Evolutionary conservation across 2,888 invertebrate genomes (phyloP).

Genomic region (Tinea trinotella): DNA sequence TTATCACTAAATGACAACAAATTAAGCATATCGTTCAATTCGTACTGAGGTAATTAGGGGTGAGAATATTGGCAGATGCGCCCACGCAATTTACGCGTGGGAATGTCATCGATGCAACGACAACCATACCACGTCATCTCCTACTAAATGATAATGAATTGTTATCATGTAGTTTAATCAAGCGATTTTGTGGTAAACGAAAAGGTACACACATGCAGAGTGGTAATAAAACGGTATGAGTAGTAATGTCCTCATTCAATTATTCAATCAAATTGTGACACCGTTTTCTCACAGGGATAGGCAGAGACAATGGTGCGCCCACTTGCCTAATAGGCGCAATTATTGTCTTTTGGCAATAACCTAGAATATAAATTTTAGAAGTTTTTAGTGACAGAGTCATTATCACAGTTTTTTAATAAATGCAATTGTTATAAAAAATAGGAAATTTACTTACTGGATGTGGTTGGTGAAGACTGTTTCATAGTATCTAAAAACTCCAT

Average conservation of each 20-base stretch:
- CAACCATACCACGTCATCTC: constrained; percentile 43
- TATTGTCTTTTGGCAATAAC: no score
- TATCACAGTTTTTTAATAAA: no score
- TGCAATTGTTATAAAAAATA: no score
- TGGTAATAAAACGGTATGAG: no score
- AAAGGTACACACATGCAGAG: background rate
- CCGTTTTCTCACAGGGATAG: no score
- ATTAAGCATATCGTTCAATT: constrained; percentile 13
- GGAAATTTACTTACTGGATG: constrained; percentile 43
- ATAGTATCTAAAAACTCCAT: background rate
- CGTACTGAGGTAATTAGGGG: constrained; percentile 23
- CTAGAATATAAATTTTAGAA: no score
- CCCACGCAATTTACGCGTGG: constrained; percentile 39
- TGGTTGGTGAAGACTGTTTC: constrained; percentile 38
- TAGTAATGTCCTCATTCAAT: no score
- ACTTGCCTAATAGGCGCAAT: no score
- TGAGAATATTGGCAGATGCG: constrained; percentile 51
- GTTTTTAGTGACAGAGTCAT: no score
- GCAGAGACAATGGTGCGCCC: no score
- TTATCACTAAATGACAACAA: constrained; percentile 13
- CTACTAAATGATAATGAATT: background rate
- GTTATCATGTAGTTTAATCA: background rate
- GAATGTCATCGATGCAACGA: constrained; percentile 31
- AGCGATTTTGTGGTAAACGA: background rate
- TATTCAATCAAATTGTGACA: no score